Evolutionary conservation across 2,797 vertebrate species (phyloP).

Genomic region (Helarctos malayanus): DNA sequence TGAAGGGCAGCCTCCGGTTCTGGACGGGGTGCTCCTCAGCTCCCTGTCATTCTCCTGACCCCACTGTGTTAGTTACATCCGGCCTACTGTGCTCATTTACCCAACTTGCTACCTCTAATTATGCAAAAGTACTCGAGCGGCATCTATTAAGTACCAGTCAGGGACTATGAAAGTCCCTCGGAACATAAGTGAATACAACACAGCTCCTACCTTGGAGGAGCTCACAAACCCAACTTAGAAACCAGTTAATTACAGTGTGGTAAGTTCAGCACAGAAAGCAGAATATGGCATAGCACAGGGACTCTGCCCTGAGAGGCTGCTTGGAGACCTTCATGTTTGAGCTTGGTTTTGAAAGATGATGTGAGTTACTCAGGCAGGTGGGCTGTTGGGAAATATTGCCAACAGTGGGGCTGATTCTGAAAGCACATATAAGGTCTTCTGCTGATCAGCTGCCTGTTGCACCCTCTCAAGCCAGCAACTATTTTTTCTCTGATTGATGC

Average conservation of each 20-base stretch:
- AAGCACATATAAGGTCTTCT: neutral
- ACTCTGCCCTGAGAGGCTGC: neutral
- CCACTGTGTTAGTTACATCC: neutral
- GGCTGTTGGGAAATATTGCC: neutral
- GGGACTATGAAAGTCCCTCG: neutral
- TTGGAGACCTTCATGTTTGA: neutral
- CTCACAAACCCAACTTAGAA: neutral
- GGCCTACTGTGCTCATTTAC: neutral
- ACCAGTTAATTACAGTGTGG: neutral
- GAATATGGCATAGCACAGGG: too few species aligned
- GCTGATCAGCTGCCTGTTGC: neutral
- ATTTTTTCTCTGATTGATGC: neutral
- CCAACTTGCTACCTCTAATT: neutral
- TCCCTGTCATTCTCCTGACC: neutral
- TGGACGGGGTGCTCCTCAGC: neutral
- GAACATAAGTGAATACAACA: neutral
- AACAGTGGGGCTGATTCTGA: neutral
- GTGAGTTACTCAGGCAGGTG: neutral
- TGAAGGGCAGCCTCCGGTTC: neutral
- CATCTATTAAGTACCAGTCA: neutral
- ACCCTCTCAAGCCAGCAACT: neutral
- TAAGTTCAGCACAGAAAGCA: neutral
- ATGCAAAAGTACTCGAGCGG: neutral
- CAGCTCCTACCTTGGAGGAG: neutral
- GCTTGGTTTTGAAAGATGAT: slow-evolving; percentile 37